phyloP scores from a whole-genome alignment of 2,797 vertebrate species.

The Acanthopagrus latus region DNA sequence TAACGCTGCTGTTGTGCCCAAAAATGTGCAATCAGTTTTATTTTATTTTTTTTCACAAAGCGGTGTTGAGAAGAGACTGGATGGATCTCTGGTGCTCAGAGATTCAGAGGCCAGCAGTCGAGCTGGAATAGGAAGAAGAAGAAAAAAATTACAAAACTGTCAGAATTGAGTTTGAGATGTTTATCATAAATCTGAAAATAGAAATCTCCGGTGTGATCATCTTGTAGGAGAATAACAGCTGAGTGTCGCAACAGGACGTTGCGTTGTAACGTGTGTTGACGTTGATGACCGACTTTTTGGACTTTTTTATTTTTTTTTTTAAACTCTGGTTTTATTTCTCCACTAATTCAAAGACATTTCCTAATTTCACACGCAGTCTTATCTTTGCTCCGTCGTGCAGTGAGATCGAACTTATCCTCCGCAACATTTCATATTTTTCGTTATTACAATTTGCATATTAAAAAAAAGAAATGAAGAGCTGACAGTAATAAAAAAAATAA shows the following conservation, averaged over 20 bases:
- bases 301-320: constrained; percentile 25
- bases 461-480: neutral
- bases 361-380: constrained; percentile 19
- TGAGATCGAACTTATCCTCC: constrained; percentile 2
- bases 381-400: neutral
- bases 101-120: constrained; percentile 21
- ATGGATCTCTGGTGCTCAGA: constrained; percentile 5
- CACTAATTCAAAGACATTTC: constrained; percentile 25
- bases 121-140: neutral
- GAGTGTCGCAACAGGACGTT: constrained; percentile 41
- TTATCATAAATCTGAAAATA: constrained; percentile 8
- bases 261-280: constrained; percentile 38
- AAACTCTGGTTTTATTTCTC: constrained; percentile 3
- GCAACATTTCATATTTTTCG: constrained; percentile 7
- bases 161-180: neutral
- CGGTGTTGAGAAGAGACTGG: constrained; percentile 14
- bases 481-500: too few relatives aligned
- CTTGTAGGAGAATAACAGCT: neutral
- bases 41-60: constrained; percentile 18
- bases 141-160: too few relatives aligned
- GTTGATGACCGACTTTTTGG: constrained; percentile 47
- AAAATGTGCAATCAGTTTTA: constrained; percentile 41
- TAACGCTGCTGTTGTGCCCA: constrained; percentile 3
- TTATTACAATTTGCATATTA: neutral
- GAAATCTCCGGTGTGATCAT: neutral